These are phyloP conservation scores for Steinernema hermaphroditum DNA, from an alignment of 2,888 invertebrate genomes.

Conservation along the genomic window DNA sequence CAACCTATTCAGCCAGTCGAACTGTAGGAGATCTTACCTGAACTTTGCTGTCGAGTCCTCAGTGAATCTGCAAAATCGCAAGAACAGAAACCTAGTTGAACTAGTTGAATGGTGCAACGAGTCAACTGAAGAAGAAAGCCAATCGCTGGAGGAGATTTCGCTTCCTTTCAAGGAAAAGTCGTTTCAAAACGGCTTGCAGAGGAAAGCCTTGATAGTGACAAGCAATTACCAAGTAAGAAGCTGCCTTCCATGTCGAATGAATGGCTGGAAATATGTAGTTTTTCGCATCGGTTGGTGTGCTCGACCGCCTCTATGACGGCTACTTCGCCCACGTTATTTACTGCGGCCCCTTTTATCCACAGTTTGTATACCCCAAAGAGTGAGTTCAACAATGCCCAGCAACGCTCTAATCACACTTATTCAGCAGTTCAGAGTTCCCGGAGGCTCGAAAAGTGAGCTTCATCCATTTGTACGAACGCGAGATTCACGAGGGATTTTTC, in stretches of 20 bases:
- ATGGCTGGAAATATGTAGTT: background rate
- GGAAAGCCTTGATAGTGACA: background rate
- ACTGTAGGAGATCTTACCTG: slow-evolving; percentile 28
- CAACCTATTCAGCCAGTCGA: background rate
- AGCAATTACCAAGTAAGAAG: slow-evolving; percentile 4
- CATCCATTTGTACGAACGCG: slow-evolving; percentile 23
- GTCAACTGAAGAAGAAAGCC: background rate
- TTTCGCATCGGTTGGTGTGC: slow-evolving; percentile 15
- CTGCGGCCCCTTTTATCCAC: slow-evolving; percentile 16
- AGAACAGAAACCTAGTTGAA: background rate
- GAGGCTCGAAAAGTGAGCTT: slow-evolving; percentile 9
- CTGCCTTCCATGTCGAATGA: background rate
- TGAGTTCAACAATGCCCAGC: slow-evolving; percentile 1
- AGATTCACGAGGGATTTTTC: slow-evolving; percentile 24
- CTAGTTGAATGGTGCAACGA: slow-evolving; percentile 10
- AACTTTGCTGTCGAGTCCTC: background rate
- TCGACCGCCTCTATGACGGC: slow-evolving; percentile 12
- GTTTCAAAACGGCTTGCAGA: background rate
- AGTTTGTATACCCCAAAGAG: slow-evolving; percentile 5
- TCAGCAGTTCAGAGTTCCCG: background rate
- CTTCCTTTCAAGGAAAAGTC: background rate
- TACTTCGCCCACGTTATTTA: slow-evolving; percentile 24
- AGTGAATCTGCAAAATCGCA: background rate
- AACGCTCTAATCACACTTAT: background rate
- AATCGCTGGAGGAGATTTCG: background rate